These are phyloP conservation scores for Eulimnadia texana DNA, from an alignment of 1,140 invertebrate genomes.

Conservation along the genomic window DNA sequence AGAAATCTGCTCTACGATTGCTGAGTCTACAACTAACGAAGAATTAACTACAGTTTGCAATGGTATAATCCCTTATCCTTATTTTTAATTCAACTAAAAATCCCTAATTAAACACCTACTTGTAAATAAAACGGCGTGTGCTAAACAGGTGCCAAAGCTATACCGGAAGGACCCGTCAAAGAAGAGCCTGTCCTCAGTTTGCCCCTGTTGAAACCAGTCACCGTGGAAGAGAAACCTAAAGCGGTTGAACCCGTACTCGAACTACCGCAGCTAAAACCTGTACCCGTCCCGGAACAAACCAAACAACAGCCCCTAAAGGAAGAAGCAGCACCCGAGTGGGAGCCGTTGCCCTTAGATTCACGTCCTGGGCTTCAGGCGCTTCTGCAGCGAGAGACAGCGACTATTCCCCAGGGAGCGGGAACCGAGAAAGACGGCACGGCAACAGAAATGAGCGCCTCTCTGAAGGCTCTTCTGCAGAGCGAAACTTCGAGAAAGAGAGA, in stretches of 20 bases:
- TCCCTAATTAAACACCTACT: no score
- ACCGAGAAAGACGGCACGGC: constrained; percentile 21
- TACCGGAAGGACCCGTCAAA: background rate
- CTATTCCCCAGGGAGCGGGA: constrained; percentile 16
- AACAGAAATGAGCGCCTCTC: constrained; percentile 4
- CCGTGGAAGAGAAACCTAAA: background rate
- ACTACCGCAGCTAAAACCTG: background rate
- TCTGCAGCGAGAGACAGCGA: constrained; percentile 5
- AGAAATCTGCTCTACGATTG: background rate
- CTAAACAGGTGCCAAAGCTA: background rate
- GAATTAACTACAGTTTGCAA: background rate
- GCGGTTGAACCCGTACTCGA: background rate
- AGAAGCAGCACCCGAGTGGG: background rate
- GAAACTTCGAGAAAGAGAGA: background rate
- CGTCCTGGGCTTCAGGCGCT: constrained; percentile 12
- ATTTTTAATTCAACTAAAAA: no score
- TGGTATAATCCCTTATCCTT: background rate
- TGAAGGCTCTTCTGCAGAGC: constrained; percentile 1
- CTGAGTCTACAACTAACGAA: constrained; percentile 4
- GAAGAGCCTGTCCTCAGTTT: background rate
- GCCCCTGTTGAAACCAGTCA: background rate
- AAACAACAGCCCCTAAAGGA: background rate
- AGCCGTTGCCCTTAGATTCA: constrained; percentile 6
- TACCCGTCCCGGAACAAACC: background rate
- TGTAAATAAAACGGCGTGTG: no score